Evolutionary conservation across 92 coral and sea anemone species (phyloP).

Genomic region (Diadumene lineata): DNA sequence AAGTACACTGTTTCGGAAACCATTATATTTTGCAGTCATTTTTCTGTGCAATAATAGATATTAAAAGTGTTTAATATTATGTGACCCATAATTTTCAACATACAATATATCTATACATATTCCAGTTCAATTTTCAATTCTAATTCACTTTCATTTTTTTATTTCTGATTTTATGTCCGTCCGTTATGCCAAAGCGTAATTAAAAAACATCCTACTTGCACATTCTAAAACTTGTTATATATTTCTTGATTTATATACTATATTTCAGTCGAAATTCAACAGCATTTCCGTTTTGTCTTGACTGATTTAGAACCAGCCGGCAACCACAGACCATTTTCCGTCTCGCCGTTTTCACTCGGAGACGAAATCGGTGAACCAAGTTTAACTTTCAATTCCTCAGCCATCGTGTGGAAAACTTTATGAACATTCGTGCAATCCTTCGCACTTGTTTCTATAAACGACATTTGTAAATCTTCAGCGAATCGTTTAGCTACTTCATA

Average conservation of each 20-base stretch:
- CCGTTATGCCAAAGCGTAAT: no score
- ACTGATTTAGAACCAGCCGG: conserved; percentile 10
- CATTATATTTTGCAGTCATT: no score
- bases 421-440: conserved; percentile 94
- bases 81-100: no score
- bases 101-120: no score
- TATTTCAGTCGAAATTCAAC: not conserved
- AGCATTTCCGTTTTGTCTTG: not conserved
- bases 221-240: no score
- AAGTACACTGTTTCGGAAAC: no score
- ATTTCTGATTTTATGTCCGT: no score
- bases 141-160: no score
- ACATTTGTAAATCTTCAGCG: conserved; percentile 79
- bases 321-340: not conserved
- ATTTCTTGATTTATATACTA: not conserved
- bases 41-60: no score
- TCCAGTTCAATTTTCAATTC: no score
- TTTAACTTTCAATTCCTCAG: conserved; percentile 77
- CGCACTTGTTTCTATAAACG: conserved; percentile 96
- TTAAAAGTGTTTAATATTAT: no score
- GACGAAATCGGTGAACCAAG: conserved; percentile 83
- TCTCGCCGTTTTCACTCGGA: conserved; percentile 33
- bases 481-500: conserved; percentile 76
- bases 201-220: no score
- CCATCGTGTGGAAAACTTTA: conserved; percentile 90